Conservation (phyloP, 2,888 invertebrate species). For the Campoplex capitator region DNA sequence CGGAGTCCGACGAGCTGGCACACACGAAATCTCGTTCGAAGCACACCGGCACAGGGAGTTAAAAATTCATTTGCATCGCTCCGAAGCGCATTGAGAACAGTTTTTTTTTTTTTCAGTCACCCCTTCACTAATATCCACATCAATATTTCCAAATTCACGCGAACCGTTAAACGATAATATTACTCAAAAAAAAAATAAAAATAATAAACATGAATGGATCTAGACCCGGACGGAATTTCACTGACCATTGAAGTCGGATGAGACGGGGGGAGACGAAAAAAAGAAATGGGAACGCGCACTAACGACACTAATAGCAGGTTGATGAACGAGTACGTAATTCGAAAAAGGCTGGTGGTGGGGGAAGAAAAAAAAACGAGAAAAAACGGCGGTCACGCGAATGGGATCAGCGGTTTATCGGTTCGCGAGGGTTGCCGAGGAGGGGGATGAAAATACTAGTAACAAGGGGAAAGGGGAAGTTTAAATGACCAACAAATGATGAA, state of each 20-base stretch:
- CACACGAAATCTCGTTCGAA: conserved; percentile 11
- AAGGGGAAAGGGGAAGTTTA: not conserved
- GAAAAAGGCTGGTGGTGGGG: not conserved
- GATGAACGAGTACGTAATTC: conserved; percentile 1
- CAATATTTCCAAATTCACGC: not conserved
- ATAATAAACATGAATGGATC: not conserved
- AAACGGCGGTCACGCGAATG: conserved; percentile 53
- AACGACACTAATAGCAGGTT: conserved; percentile 43
- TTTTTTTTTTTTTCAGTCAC: not conserved
- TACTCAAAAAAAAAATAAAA: not conserved
- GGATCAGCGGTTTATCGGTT: conserved; percentile 11
- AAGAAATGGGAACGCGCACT: conserved; percentile 20
- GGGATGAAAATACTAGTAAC: conserved; percentile 16
- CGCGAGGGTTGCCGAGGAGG: not conserved
- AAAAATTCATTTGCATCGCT: not conserved
- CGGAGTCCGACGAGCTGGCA: conserved; percentile 20
- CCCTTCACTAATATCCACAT: not conserved
- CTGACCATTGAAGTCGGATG: not conserved
- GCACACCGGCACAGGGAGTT: not conserved
- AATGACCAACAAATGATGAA: not conserved
- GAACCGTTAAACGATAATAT: not conserved
- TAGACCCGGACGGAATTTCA: not conserved
- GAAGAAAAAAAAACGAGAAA: not conserved
- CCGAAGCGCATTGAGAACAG: not conserved
- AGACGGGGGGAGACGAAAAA: not conserved